Percentiles rank a stretch among this genome's conserved stretches.
Evolutionary conservation across 64 coral and sea anemone genomes (phyloP).

Genomic region (Anthopleura sola): DNA sequence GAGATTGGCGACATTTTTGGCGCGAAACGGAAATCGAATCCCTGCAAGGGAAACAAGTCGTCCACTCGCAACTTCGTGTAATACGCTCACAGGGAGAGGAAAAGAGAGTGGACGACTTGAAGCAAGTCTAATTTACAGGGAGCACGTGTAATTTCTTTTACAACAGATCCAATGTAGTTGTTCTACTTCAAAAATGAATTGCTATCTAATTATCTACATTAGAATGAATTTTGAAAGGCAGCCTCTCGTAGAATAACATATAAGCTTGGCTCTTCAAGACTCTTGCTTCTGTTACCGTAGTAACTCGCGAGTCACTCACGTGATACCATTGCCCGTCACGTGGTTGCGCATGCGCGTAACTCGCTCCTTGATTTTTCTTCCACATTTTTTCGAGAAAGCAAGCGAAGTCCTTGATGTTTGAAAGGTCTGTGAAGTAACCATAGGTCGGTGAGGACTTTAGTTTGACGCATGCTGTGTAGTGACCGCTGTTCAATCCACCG

Average conservation of each 20-base stretch:
- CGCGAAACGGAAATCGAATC: no score
- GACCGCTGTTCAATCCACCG: slow-evolving; percentile 85
- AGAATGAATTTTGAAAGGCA: slow-evolving; percentile 31
- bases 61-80: no score
- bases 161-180: no score
- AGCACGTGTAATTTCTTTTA: no score
- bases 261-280: slow-evolving; percentile 93
- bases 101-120: no score
- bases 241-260: slow-evolving; percentile 92
- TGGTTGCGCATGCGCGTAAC: background rate
- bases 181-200: background rate
- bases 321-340: slow-evolving; percentile 88
- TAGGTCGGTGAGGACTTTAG: slow-evolving; percentile 27
- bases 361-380: slow-evolving; percentile 5
- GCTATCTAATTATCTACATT: background rate
- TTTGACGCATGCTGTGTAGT: slow-evolving; percentile 90
- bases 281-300: slow-evolving; percentile 40
- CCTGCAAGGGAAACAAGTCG: no score
- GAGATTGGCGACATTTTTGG: no score
- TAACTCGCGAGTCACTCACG: slow-evolving; percentile 78
- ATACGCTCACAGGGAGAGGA: no score
- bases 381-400: slow-evolving; percentile 68
- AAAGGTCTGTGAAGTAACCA: slow-evolving; percentile 36
- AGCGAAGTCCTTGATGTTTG: slow-evolving; percentile 49
- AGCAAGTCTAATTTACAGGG: no score